Percentiles rank a stretch among this genome's conserved stretches.
These are phyloP conservation scores for Heliconius ismenius DNA, from an alignment of 2,888 invertebrate species.

Conservation along the genomic window DNA sequence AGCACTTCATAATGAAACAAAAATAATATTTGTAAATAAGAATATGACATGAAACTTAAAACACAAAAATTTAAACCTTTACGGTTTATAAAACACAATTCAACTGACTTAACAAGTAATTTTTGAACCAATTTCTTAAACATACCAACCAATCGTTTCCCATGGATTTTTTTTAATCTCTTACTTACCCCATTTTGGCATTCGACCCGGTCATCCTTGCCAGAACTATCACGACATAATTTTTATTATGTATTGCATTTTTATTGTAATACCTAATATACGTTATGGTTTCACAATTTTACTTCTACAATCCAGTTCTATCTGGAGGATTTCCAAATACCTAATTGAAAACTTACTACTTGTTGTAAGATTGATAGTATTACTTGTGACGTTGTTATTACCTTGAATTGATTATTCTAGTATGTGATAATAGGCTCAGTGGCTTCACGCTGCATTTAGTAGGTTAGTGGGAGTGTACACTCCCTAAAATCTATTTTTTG, in stretches of 20 bases:
- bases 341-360: constrained; percentile 28
- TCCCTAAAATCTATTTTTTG: no score
- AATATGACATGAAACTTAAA: no score
- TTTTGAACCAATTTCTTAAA: constrained; percentile 2
- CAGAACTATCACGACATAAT: constrained; percentile 50
- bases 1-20: no score
- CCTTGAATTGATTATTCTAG: not conserved
- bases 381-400: not conserved
- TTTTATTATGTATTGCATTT: constrained; percentile 42
- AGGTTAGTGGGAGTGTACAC: no score
- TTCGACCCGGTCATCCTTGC: constrained; percentile 44
- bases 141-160: constrained; percentile 9
- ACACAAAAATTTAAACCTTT: no score
- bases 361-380: constrained; percentile 17
- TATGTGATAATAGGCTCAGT: not conserved
- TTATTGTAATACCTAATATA: constrained; percentile 43
- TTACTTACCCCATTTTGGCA: constrained; percentile 51
- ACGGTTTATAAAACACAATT: no score
- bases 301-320: constrained; percentile 9
- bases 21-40: no score
- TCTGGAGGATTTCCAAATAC: constrained; percentile 34
- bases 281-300: constrained; percentile 41
- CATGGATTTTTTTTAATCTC: constrained; percentile 37
- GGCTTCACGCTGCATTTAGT: not conserved
- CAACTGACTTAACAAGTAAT: not conserved